Evolutionary conservation across 1,140 invertebrate genomes (phyloP), one percentile per base, ranked within the genome.

Genomic region (Drepana arcuata): DNA sequence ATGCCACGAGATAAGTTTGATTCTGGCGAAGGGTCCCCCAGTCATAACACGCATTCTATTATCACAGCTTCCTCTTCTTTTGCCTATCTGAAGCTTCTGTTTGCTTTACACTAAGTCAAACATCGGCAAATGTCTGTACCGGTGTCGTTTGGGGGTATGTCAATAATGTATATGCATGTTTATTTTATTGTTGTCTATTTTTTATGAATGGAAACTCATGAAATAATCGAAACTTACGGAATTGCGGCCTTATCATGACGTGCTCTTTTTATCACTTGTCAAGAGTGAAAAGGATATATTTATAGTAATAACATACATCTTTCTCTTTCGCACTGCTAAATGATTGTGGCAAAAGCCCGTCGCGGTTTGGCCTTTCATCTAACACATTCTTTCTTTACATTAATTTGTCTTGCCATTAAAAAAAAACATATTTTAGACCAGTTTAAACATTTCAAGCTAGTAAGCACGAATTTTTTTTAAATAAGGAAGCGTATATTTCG

Each of bases 21-120:
- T 5, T 21, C 18, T 4, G 18, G 18, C 18, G 9, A 4, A 21
- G 27, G 13, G 12, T 28, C 63, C 68, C 62, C 65, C 68, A 70
- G 71, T 75, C 65, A 66, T 66, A 56, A 57, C 64, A 49, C 50
- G 51, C 44, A 42, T 41, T 10, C 46, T 27, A 39, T 33, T 43
- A 37, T 50, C 52, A 58, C 59, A 70, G 63, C 61, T 69, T 67
- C 30, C 42, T 61, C 39, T 58, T 52, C 59, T 50, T 33, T 35
- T 44, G 39, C 41, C 45, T 30, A 35, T 51, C 41, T 42, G 21
- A 57, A 55, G 52, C 49, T 65, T 52, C 58, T 66, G 10, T 54
- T 44, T 30, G 57, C 60, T 66, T 68, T 38, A 33, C 31, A 45
- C 55, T 51, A 26, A 37, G 32, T 47, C 10, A 48, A 25, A 40